phyloP scores from a whole-genome alignment of 2,113 vertebrate genomes.

The Clupea harengus region DNA sequence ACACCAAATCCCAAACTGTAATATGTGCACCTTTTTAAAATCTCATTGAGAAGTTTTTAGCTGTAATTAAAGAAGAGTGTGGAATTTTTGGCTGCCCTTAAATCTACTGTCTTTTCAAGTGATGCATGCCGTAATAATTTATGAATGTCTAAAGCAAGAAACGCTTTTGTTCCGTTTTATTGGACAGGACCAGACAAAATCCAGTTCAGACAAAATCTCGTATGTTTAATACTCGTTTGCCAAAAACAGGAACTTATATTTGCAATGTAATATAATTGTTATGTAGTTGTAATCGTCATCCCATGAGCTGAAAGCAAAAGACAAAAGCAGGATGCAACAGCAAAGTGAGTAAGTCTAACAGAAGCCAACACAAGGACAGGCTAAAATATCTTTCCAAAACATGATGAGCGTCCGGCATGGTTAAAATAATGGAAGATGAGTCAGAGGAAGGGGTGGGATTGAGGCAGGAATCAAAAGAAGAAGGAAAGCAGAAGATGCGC shows the following conservation, averaged over 20 bases:
- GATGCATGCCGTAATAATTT: not conserved
- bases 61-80: too few relatives aligned
- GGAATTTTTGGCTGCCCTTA: not conserved
- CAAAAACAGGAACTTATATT: conserved; percentile 48
- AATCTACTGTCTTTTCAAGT: not conserved
- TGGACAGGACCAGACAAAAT: conserved; percentile 49
- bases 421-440: conserved; percentile 59
- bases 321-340: conserved; percentile 36
- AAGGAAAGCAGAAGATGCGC: conserved; percentile 9
- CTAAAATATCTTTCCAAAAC: conserved; percentile 16
- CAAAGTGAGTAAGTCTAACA: conserved; percentile 36
- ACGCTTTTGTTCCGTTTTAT: conserved; percentile 17
- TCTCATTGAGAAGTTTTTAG: not conserved
- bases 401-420: conserved; percentile 30
- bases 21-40: not conserved
- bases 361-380: conserved; percentile 27
- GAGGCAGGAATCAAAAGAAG: conserved; percentile 32
- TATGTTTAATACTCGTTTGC: conserved; percentile 48
- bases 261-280: conserved; percentile 32
- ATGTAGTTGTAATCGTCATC: conserved; percentile 39
- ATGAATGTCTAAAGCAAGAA: not conserved
- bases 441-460: conserved; percentile 56
- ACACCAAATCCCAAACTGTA: too few relatives aligned
- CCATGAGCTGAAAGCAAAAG: conserved; percentile 46
- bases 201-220: conserved; percentile 42